Conservation (phyloP, 2,113 vertebrate genomes). For the Aspidoscelis tigris region DNA sequence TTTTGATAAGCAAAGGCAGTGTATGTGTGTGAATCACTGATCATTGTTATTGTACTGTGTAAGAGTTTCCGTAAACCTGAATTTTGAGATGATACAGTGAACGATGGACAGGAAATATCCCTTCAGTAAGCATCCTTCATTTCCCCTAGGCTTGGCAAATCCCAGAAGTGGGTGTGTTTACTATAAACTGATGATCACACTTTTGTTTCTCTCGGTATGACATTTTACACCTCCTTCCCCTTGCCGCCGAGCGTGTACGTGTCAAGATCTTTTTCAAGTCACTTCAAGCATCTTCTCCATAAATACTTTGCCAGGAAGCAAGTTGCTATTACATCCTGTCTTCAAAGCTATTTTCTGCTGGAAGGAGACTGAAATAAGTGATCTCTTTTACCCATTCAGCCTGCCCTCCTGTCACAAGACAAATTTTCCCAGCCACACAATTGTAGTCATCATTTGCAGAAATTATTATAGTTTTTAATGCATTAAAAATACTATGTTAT, state of each 20-base stretch:
- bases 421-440: constrained; percentile 66
- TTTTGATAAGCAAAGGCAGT: not conserved
- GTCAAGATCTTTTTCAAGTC: constrained; percentile 64
- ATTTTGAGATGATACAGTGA: constrained; percentile 35
- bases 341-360: constrained; percentile 73
- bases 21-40: constrained; percentile 30
- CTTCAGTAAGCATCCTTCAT: constrained; percentile 53
- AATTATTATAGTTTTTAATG: constrained; percentile 58
- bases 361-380: constrained; percentile 68
- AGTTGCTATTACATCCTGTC: constrained; percentile 69
- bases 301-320: constrained; percentile 64
- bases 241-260: constrained; percentile 62
- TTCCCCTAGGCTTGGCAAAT: constrained; percentile 64
- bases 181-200: constrained; percentile 50
- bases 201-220: constrained; percentile 71
- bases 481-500: not conserved
- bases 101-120: constrained; percentile 63
- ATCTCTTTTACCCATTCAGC: constrained; percentile 21
- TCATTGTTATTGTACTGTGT: constrained; percentile 65
- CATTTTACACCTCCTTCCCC: constrained; percentile 60
- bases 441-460: constrained; percentile 58
- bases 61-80: constrained; percentile 52
- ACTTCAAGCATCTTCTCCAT: constrained; percentile 66
- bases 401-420: constrained; percentile 25
- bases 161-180: constrained; percentile 58